Base-by-base conservation (phyloP, 2,113 vertebrate genomes). In the Tachysurus fulvidraco region DNA sequence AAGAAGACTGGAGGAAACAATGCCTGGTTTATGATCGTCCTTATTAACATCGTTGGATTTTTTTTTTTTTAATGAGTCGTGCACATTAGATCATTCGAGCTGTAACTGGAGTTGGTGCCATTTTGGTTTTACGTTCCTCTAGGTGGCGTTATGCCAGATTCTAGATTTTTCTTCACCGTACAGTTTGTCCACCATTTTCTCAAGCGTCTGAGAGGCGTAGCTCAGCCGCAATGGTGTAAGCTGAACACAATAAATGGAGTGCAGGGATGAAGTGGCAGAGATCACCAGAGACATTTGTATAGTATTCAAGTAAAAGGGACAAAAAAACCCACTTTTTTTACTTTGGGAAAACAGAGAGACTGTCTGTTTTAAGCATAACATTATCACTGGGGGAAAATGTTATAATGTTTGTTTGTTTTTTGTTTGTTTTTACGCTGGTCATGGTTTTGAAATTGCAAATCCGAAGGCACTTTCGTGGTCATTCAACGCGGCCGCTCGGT, bases 161-260 rank as follows among this genome's bases (percentile, higher is more conserved):
- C 83, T 85, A 5, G 21, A 14, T 92, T 87, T 76, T 76, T 60
- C 85, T 41, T 59, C 41, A 88, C 44, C 82, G 50, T 73, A 41
- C 81, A 46, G 60, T 71, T 85, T 30, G 87, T 88, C 91, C 89
- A 89, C 92, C 92, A 93, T 93, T 92, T 93, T 92, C 91, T 93
- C 81, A 82, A 81, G 57, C 67, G 52, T 86, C 73, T 77, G 81
- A 83, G 71, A 44, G 71, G 50, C 60, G 55, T 80, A 57, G 81
- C 81, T 88, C 67, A 36, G 85, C 82, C 86, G 73, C 88, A 88
- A 80, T 90, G 76, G 88, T 83, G 86, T 57, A 84, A 83, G 81
- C 81, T 50, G 69, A 86, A 82, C 85, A 78, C 73, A 81, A 90
- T 83, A 87, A 89, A 88, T 83, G 89, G 89, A 86, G 89, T 46